Evolutionary conservation across 2,113 vertebrate genomes (phyloP).

Genomic region (Trogon surrucura): DNA sequence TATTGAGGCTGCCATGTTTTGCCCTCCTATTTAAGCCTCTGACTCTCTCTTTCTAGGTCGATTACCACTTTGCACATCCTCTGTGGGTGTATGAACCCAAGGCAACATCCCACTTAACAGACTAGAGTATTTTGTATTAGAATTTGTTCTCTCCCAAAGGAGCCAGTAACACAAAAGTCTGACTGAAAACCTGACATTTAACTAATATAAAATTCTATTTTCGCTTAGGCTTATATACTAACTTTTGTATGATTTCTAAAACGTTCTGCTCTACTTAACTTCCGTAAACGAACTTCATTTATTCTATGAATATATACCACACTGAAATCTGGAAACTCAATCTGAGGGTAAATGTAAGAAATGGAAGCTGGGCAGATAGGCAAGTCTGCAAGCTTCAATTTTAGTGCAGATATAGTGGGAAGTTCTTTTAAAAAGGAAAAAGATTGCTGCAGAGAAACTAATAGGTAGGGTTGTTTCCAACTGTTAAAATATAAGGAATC

Average conservation of each 20-base stretch:
- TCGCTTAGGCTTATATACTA: background rate
- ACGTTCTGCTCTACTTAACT: background rate
- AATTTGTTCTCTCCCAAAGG: background rate
- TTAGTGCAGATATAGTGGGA: slow-evolving; percentile 2
- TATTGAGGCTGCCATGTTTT: background rate
- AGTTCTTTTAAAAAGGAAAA: slow-evolving; percentile 58
- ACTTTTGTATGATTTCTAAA: background rate
- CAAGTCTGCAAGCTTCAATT: slow-evolving; percentile 18
- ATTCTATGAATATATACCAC: slow-evolving; percentile 34
- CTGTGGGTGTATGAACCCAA: background rate
- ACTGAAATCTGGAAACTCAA: slow-evolving; percentile 56
- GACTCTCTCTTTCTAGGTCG: background rate
- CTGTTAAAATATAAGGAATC: background rate
- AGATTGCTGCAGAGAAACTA: slow-evolving; percentile 45
- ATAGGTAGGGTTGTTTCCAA: background rate
- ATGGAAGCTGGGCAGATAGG: slow-evolving; percentile 42
- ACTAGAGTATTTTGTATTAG: background rate
- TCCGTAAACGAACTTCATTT: background rate
- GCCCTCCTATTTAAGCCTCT: background rate
- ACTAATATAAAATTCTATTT: background rate
- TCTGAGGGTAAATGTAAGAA: slow-evolving; percentile 46
- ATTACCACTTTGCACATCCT: background rate
- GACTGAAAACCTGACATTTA: background rate
- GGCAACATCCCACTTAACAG: background rate
- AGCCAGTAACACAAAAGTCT: background rate